Conservation (phyloP, 2,888 invertebrate species). For the Proisotoma minuta region DNA sequence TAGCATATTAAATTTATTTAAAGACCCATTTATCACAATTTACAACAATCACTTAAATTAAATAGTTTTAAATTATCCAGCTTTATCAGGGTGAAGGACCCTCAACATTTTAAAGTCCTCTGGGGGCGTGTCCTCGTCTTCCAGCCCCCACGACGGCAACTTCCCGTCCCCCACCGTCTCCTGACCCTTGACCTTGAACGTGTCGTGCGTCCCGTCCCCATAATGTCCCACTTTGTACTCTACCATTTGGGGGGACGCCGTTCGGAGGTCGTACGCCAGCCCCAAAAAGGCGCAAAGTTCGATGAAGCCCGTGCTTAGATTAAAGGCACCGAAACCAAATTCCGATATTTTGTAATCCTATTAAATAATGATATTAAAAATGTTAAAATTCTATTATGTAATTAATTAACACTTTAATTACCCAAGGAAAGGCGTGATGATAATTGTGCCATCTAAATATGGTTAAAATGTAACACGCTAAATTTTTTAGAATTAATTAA, state of each 20-base stretch:
- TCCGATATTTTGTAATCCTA: not conserved
- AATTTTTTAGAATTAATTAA: no score
- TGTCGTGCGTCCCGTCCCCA: not conserved
- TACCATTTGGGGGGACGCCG: not conserved
- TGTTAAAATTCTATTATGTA: no score
- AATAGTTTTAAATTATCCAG: no score
- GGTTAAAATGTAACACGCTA: no score
- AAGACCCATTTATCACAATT: no score
- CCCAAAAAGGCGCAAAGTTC: not conserved
- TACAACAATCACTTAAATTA: no score
- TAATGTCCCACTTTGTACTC: not conserved
- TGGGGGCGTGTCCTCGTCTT: not conserved
- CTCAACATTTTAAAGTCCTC: not conserved
- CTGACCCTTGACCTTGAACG: no score
- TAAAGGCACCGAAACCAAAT: not conserved
- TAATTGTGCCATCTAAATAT: not conserved
- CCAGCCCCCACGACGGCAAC: not conserved
- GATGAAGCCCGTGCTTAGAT: not conserved
- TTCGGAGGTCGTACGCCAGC: not conserved
- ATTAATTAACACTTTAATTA: no score
- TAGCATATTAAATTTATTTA: no score
- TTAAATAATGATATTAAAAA: no score
- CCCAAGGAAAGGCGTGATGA: slow-evolving; percentile 6
- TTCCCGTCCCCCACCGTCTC: no score
- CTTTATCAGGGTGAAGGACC: not conserved